Percentiles rank a stretch among this genome's conserved stretches.
Conservation (phyloP, 2,797 vertebrate species). For the Pseudochromis fuscus region DNA sequence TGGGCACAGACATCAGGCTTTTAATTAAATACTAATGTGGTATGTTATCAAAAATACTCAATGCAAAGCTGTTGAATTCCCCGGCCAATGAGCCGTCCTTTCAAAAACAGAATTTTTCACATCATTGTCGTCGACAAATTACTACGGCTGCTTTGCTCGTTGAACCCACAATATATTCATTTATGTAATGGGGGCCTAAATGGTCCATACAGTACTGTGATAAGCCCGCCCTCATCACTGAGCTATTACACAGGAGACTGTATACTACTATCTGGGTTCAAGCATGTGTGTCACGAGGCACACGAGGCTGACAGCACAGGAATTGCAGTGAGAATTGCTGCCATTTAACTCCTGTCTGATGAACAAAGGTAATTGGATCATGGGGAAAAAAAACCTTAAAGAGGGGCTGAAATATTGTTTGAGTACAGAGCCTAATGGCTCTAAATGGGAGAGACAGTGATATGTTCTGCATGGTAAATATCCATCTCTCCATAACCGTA, state of each 20-base stretch:
- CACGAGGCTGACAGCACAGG: constrained; percentile 32
- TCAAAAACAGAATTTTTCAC: constrained; percentile 13
- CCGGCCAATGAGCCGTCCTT: constrained; percentile 9
- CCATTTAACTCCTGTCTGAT: constrained; percentile 65
- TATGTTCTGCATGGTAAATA: constrained; percentile 70
- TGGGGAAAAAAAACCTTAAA: constrained; percentile 38
- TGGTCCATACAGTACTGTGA: constrained; percentile 60
- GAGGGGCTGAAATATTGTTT: constrained; percentile 55
- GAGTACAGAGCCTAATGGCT: constrained; percentile 57
- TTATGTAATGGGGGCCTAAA: constrained; percentile 65
- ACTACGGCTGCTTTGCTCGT: constrained; percentile 33
- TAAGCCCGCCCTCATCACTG: constrained; percentile 53
- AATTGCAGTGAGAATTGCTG: constrained; percentile 54
- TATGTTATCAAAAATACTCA: constrained; percentile 26
- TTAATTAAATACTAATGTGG: no score
- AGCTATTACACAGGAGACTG: constrained; percentile 57
- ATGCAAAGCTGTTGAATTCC: constrained; percentile 9
- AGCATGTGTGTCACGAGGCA: constrained; percentile 48
- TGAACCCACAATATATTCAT: constrained; percentile 51
- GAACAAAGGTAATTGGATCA: constrained; percentile 72
- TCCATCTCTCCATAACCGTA: constrained; percentile 49
- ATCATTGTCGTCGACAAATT: constrained; percentile 23
- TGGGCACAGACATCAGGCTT: no score
- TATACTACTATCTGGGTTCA: constrained; percentile 35
- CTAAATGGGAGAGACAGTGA: constrained; percentile 45